phyloP scores from a whole-genome alignment of 2,113 vertebrate genomes.

The Takifugu bimaculatus region DNA sequence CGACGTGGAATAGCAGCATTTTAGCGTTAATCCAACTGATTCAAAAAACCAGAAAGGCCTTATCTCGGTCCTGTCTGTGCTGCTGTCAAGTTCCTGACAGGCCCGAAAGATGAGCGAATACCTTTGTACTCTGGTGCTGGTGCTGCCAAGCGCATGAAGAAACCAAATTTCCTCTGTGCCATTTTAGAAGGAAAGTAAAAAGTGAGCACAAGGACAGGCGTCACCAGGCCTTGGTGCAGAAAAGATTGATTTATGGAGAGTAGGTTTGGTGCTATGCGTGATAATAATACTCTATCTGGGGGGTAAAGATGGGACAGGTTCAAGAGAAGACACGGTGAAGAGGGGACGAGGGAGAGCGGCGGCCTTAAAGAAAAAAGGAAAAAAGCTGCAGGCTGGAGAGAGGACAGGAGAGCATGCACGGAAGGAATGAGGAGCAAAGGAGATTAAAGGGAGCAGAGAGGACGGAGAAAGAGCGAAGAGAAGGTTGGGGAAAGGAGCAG shows the following conservation, averaged over 20 bases:
- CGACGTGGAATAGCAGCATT: no score
- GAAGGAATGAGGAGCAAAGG: slow-evolving; percentile 33
- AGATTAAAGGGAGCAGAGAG: slow-evolving; percentile 32
- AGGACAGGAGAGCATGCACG: slow-evolving; percentile 7
- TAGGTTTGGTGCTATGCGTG: no score
- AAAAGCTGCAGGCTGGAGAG: slow-evolving; percentile 29
- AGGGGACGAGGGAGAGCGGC: slow-evolving; percentile 11
- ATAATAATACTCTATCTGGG: no score
- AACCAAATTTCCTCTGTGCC: slow-evolving; percentile 11
- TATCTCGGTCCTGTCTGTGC: no score
- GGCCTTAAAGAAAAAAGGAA: slow-evolving; percentile 1
- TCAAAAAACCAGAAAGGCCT: no score
- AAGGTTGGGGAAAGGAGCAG: slow-evolving; percentile 26
- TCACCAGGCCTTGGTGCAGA: slow-evolving; percentile 18
- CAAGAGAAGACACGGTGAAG: slow-evolving; percentile 1
- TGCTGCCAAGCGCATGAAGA: slow-evolving; percentile 25
- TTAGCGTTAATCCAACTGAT: no score
- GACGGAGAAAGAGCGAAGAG: slow-evolving; percentile 25
- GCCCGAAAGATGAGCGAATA: no score
- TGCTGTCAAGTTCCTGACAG: no score
- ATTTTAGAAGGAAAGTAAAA: slow-evolving; percentile 40
- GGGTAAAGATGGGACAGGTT: slow-evolving; percentile 11
- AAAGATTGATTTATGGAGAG: slow-evolving; percentile 4
- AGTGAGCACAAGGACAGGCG: slow-evolving; percentile 2
- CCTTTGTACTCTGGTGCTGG: not conserved